Evolutionary conservation across 2,888 invertebrate genomes (phyloP), one percentile per base, ranked within the genome.

Genomic region (Thumatha senex): DNA sequence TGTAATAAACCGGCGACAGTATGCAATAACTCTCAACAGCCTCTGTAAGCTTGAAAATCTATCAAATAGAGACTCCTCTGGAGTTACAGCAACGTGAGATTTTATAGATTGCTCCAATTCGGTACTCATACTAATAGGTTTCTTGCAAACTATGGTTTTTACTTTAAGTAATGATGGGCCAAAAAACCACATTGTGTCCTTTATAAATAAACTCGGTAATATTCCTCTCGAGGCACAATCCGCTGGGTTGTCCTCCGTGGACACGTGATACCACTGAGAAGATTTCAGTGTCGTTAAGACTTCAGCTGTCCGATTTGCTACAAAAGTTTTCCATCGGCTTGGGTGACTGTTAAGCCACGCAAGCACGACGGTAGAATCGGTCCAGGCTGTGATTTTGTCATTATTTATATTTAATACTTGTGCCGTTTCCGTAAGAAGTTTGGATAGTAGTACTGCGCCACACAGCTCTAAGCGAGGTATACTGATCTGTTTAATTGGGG

Each of bases 171-270:
- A 54, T 15, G 35, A 13, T 12, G 56, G 61, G 10, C 58, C 56
- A 0, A 29, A 30, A 10, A 49, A 44, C 56, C 58, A 58, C 11
- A 54, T 3, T 12, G 24, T 4, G 34, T 44, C 29, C 1, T 18
- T 13, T 8, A 41, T 7, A 12, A 46, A 48, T 39, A 24, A 18
- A 33, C 41, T 40, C 2, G 48, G 38, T 29, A 46, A 10, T 14
- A 55, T n/a, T n/a, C 57, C 57, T 31, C 61, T 29, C 1, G 61
- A 54, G 1, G 56, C 58, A 7, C 48, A 48, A 34, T 61, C 61
- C 7, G 58, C 61, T 12, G 55, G 52, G 24, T 59, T 59, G 2
- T 54, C 34, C 7, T 31, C 31, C 3, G 56, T 46, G 0, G 30
- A 10, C 0, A 57, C 53, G 35, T 61, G 55, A 42, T 34, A 45